phyloP scores from a whole-genome alignment of 2,888 invertebrate species.

The Zeuzera pyrina region DNA sequence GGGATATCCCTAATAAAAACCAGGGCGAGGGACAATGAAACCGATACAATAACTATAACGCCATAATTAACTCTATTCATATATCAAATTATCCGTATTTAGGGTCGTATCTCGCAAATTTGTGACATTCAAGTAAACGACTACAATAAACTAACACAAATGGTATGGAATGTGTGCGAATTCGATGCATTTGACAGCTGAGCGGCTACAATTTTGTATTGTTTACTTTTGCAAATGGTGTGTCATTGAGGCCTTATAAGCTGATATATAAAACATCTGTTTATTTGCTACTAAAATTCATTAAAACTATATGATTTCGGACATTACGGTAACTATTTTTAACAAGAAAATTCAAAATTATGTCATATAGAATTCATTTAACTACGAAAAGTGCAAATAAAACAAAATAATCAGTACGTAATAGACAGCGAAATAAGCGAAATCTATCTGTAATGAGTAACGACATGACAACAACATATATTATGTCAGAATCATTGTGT shows the following conservation, averaged over 20 bases:
- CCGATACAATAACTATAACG: slow-evolving; percentile 67
- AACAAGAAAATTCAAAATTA: too few species aligned
- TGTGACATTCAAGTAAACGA: slow-evolving; percentile 24
- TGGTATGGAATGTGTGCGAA: slow-evolving; percentile 39
- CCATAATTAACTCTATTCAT: slow-evolving; percentile 64
- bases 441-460: too few species aligned
- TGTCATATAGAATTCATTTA: too few species aligned
- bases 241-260: slow-evolving; percentile 23
- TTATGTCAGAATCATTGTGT: too few species aligned
- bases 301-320: too few species aligned
- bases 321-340: too few species aligned
- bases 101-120: slow-evolving; percentile 31
- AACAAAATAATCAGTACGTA: too few species aligned
- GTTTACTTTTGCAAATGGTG: slow-evolving; percentile 36
- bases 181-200: slow-evolving; percentile 49
- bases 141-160: slow-evolving; percentile 27
- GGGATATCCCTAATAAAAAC: slow-evolving; percentile 23
- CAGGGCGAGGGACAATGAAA: slow-evolving; percentile 43
- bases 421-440: too few species aligned
- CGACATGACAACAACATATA: too few species aligned
- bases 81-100: slow-evolving; percentile 49
- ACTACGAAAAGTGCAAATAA: too few species aligned
- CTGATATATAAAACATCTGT: slow-evolving; percentile 21
- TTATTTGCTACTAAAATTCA: too few species aligned
- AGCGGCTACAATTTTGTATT: slow-evolving; percentile 49